phyloP scores from a whole-genome alignment of 2,797 vertebrate genomes.

The Malurus splendens region DNA sequence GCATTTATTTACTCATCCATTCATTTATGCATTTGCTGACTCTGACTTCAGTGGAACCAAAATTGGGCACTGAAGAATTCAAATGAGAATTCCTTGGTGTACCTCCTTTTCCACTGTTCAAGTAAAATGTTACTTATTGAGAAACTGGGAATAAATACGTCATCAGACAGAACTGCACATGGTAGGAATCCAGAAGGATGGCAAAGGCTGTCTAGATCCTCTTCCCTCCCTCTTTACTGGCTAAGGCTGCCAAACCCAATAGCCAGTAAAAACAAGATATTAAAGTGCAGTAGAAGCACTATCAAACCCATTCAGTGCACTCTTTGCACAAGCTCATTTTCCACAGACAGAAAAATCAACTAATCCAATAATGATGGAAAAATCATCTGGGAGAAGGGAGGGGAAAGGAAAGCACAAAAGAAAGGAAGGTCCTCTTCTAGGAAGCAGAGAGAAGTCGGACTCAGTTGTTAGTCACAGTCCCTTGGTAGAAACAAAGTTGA shows the following conservation, averaged over 20 bases:
- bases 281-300: neutral
- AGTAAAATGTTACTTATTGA: neutral
- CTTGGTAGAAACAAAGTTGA: neutral
- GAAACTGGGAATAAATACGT: neutral
- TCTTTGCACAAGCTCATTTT: constrained; percentile 7
- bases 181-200: neutral
- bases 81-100: neutral
- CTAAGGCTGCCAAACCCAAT: neutral
- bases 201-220: neutral
- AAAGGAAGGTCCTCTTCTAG: neutral
- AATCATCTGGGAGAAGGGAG: neutral
- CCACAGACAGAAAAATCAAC: constrained; percentile 11
- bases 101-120: neutral
- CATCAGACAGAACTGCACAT: neutral
- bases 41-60: neutral
- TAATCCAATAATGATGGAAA: neutral
- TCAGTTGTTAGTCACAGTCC: neutral
- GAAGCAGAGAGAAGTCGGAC: neutral
- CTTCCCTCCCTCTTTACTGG: neutral
- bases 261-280: constrained; percentile 2
- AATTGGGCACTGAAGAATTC: neutral
- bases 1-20: neutral
- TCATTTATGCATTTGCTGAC: neutral
- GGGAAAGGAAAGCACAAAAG: neutral
- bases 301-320: neutral